Evolutionary conservation across 2,797 vertebrate genomes (phyloP).

Genomic region (Sitta carolinensis): DNA sequence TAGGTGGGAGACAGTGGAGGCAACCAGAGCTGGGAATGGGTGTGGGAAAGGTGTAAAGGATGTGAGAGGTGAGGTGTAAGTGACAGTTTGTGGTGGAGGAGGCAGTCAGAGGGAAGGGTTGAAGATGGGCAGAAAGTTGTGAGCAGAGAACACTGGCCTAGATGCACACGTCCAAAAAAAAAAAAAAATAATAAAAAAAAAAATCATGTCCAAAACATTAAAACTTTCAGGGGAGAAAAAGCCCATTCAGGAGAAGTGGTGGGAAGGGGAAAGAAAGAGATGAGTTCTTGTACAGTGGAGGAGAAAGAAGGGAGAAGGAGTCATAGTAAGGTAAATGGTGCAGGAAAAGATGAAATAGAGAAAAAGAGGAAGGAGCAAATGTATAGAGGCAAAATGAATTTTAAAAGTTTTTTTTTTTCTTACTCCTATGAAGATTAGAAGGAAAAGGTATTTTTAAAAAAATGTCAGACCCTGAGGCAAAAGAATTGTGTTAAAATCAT

Average conservation of each 20-base stretch:
- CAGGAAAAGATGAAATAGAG: neutral
- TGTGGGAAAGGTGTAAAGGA: neutral
- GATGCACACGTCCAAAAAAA: accelerated
- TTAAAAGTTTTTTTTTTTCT: neutral
- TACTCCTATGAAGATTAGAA: neutral
- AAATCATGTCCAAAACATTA: too few relatives aligned
- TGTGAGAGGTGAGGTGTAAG: neutral
- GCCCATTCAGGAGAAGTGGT: neutral
- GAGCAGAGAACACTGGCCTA: neutral
- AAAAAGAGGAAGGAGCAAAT: neutral
- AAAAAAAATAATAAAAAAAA: too few relatives aligned
- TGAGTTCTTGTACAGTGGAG: neutral
- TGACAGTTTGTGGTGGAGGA: neutral
- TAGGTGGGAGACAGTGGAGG: accelerated
- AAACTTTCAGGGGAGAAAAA: neutral
- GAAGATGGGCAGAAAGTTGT: neutral
- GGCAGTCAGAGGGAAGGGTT: neutral
- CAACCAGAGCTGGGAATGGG: neutral
- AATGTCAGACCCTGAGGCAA: neutral
- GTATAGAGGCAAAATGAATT: neutral
- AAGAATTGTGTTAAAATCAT: neutral
- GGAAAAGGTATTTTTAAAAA: neutral
- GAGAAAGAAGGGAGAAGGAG: neutral
- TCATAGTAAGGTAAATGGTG: neutral
- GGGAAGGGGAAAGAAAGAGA: neutral